Percentiles rank a stretch among this genome's conserved stretches.
phyloP scores from a whole-genome alignment of 2,797 vertebrate genomes.

The Schizothorax lantsangensis region DNA sequence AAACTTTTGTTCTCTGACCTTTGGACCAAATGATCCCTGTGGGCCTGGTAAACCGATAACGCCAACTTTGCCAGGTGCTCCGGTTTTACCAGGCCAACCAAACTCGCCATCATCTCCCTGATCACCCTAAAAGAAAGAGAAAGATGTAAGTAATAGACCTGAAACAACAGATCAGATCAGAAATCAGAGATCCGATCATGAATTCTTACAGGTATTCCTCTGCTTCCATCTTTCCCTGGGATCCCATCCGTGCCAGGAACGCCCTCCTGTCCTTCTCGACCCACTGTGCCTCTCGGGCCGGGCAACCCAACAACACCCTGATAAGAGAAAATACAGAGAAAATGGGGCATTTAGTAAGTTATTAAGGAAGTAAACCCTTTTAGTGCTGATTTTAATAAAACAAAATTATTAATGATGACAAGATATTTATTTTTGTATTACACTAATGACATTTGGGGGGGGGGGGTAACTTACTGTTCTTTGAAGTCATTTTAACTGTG shows the following conservation, averaged over 20 bases:
- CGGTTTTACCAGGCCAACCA: conserved; percentile 85
- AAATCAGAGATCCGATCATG: background rate
- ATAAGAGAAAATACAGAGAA: conserved; percentile 11
- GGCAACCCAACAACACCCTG: conserved; percentile 75
- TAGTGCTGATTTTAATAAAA: background rate
- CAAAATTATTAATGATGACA: background rate
- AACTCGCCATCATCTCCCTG: conserved; percentile 91
- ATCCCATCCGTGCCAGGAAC: conserved; percentile 85
- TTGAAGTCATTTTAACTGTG: background rate
- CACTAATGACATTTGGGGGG: background rate
- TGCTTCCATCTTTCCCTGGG: conserved; percentile 86
- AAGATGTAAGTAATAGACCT: background rate
- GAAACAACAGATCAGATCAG: background rate
- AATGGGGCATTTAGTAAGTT: background rate
- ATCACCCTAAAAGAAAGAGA: conserved; percentile 81
- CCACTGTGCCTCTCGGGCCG: conserved; percentile 92
- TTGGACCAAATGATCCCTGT: conserved; percentile 91
- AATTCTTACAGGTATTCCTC: conserved; percentile 85
- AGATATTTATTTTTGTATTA: background rate
- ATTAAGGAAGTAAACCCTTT: background rate
- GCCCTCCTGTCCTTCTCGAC: conserved; percentile 92
- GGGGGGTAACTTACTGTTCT: background rate
- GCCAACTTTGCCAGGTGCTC: conserved; percentile 88
- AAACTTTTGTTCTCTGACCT: conserved; percentile 76
- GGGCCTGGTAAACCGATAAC: conserved; percentile 90